Base-by-base conservation (phyloP, 2,113 vertebrate species). In the Meriones unguiculatus region DNA sequence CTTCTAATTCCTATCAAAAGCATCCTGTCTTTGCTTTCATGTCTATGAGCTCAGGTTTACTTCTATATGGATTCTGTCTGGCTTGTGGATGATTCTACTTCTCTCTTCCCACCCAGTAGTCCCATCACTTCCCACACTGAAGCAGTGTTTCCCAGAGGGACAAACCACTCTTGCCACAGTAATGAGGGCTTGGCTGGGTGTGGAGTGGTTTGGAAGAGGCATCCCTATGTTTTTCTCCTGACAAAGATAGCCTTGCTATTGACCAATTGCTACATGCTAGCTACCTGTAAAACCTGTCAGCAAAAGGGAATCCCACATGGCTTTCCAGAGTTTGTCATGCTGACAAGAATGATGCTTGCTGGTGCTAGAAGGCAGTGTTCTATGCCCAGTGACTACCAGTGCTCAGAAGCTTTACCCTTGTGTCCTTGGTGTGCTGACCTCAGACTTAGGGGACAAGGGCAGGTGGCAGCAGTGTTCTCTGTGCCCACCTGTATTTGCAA, bases 221-320 rank as follows among this genome's bases (percentile, higher is more conserved):
- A 72, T 7, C 0, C 0, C 3, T 46, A 4, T 13, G 32, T 65
- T 75, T 50, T 50, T 24, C 2, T 64, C 5, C 38, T 57, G 25
- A 54, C 15, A 32, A 76, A 52, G 54, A 35, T 35, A 17, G 30
- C 76, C 24, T 90, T 50, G 7, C 8, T 35, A 38, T 25, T 32
- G 54, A 14, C 76, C 10, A 65, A 3, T 30, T 64, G 67, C 52
- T 22, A 24, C 46, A 67, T n/a, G 72, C 72, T 75, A 57, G 50
- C 35, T 22, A 32, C 38, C 72, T 25, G 50, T 5, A 64, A 2
- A 35, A 52, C 57, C 64, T 15, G 94, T 73, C 32, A 14, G 65
- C 46, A 35, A 76, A 80, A 87, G 75, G 57, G 30, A 59, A 22
- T 24, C 17, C 46, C 11, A 7, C 1, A 6, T 67, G 50, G 28